Base-by-base conservation (phyloP, 2,113 vertebrate species). In the Dasyprocta punctata region DNA sequence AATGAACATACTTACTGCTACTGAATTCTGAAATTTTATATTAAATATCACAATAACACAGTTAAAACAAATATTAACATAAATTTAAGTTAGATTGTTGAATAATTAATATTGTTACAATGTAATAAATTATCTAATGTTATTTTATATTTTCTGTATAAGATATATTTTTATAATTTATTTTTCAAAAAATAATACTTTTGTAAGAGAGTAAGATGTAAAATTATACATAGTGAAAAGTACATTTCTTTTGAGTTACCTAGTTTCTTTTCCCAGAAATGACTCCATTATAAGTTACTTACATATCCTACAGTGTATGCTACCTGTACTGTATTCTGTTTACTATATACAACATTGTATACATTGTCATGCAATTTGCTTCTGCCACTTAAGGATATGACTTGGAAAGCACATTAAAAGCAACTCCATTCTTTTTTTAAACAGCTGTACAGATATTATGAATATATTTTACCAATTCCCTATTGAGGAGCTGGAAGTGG, bases 161-260 rank as follows among this genome's bases (percentile, higher is more conserved):
- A 47, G 49, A 19, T 65, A 11, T 36, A 47, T 47, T 86, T 86
- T 67, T 86, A 54, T 69, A 38, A 52, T 69, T 86, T 17, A n/a
- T 28, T 61, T 44, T 95, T 86, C 28, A 90, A 77, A 83, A 85
- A 96, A 75, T 60, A 89, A 41, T 13, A 77, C 28, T 82, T 47
- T 52, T 75, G 56, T 38, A 67, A 16, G 65, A 56, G 90, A 80
- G 92, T 92, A 93, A 83, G 73, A 20, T 77, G 75, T 3, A n/a
- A 83, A 87, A 63, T 38, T 14, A 38, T 44, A 89, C 67, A 80
- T 28, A 86, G 16, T 38, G 56, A 92, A 85, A 94, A 89, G 80
- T 33, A 92, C 91, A 82, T 92, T 17, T 92, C 90, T 26, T 17
- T 81, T 44, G 63, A 86, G 54, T 7, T 71, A n/a, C 3, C 71